Percentiles rank a stretch among this genome's conserved stretches.
These are phyloP conservation scores for Dinocampus coccinellae DNA, from an alignment of 2,888 invertebrate genomes.

Conservation along the genomic window DNA sequence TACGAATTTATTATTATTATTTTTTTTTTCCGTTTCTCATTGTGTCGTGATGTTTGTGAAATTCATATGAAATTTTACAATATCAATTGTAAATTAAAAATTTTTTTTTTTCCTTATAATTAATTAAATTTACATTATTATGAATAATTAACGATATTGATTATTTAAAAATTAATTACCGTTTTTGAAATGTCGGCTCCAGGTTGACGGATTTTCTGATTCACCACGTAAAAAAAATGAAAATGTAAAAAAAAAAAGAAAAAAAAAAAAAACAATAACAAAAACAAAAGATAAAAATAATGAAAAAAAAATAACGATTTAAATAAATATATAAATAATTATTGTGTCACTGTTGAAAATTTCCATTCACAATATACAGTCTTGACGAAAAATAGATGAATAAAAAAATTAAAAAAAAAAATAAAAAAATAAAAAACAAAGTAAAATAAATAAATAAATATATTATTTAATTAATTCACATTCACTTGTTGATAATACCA, in stretches of 20 bases:
- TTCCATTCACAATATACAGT: background rate
- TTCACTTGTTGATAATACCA: background rate
- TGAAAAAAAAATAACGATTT: background rate
- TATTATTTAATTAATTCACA: background rate
- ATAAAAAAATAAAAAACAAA: no score
- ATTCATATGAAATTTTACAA: no score
- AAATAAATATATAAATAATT: no score
- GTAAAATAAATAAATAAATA: background rate
- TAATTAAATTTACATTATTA: no score
- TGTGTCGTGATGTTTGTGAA: no score
- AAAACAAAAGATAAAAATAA: background rate
- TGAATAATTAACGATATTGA: background rate
- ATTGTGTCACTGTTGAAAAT: background rate
- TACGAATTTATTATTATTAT: no score
- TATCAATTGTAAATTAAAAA: no score
- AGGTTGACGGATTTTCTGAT: slow-evolving; percentile 64
- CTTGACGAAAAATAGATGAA: no score
- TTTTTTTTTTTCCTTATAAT: no score
- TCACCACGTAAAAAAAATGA: background rate
- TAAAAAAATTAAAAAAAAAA: no score
- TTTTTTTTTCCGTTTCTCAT: no score
- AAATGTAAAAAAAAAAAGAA: background rate
- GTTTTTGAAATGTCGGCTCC: slow-evolving; percentile 68
- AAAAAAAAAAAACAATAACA: no score
- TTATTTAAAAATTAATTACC: slow-evolving; percentile 56